These are phyloP conservation scores for Vimba vimba DNA, from an alignment of 2,113 vertebrate species.

Conservation along the genomic window DNA sequence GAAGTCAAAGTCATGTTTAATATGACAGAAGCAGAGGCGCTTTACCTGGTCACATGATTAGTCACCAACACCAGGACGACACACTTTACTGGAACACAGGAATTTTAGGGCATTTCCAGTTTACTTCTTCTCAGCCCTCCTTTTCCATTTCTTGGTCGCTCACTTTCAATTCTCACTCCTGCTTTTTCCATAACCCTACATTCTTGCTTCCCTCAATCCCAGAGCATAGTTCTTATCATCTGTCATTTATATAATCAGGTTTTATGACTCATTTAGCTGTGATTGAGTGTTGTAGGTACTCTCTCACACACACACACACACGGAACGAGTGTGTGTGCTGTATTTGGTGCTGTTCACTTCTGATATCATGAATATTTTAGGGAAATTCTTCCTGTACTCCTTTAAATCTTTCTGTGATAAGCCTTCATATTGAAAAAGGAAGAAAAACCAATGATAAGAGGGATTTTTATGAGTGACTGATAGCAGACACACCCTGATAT, in stretches of 20 bases:
- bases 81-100: conserved; percentile 42
- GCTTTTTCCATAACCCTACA: not conserved
- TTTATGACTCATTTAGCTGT: not conserved
- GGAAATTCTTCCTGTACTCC: conserved; percentile 30
- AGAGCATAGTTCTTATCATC: not conserved
- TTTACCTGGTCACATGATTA: conserved; percentile 28
- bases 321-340: too few relatives aligned
- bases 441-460: not conserved
- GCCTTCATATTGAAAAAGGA: not conserved
- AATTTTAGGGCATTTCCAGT: conserved; percentile 54
- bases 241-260: not conserved
- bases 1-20: conserved; percentile 3
- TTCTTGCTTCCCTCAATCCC: not conserved
- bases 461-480: not conserved
- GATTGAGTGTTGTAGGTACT: not conserved
- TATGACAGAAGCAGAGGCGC: not conserved
- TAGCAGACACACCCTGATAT: not conserved
- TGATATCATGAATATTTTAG: not conserved
- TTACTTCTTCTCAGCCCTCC: not conserved
- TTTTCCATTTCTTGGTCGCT: conserved; percentile 1
- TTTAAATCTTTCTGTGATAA: not conserved
- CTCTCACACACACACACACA: not conserved
- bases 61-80: not conserved
- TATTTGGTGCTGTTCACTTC: not conserved
- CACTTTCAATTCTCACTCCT: not conserved